Evolutionary conservation across 1,140 invertebrate genomes (phyloP).

Genomic region (Ostrea edulis): DNA sequence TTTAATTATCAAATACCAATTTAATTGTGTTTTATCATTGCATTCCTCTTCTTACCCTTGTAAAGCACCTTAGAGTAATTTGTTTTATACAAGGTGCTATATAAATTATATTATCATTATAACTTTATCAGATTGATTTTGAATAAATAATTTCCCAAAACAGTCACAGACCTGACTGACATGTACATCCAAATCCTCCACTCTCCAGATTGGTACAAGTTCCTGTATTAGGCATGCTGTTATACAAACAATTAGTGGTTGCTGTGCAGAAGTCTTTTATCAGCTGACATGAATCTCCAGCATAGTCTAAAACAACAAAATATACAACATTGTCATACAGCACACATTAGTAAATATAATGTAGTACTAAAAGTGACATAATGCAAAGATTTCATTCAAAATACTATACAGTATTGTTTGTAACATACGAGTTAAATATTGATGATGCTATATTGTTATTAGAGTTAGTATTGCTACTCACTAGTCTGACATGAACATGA

Average conservation of each 20-base stretch:
- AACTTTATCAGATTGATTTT: too few relatives aligned
- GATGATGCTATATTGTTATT: neutral
- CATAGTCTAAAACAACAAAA: slow-evolving; percentile 48
- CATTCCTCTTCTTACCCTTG: too few relatives aligned
- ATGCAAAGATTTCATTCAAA: neutral
- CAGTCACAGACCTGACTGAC: slow-evolving; percentile 36
- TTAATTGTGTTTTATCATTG: too few relatives aligned
- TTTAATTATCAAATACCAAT: too few relatives aligned
- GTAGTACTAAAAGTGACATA: too few relatives aligned
- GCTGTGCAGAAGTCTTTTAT: slow-evolving; percentile 47
- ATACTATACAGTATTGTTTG: neutral
- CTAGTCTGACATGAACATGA: slow-evolving; percentile 34
- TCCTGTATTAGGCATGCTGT: slow-evolving; percentile 41
- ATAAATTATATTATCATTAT: too few relatives aligned
- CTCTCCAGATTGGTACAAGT: neutral
- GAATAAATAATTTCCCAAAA: neutral
- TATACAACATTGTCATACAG: neutral
- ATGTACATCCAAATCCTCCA: slow-evolving; percentile 50
- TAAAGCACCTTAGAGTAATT: too few relatives aligned
- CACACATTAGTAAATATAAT: neutral
- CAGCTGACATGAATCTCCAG: slow-evolving; percentile 55
- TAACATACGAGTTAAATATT: neutral
- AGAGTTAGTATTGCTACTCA: neutral
- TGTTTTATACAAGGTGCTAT: too few relatives aligned
- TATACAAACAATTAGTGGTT: slow-evolving; percentile 43